Evolutionary conservation across 2,113 vertebrate species (phyloP), one percentile per base, ranked within the genome.

Genomic region (Cricetomys ansorgei): DNA sequence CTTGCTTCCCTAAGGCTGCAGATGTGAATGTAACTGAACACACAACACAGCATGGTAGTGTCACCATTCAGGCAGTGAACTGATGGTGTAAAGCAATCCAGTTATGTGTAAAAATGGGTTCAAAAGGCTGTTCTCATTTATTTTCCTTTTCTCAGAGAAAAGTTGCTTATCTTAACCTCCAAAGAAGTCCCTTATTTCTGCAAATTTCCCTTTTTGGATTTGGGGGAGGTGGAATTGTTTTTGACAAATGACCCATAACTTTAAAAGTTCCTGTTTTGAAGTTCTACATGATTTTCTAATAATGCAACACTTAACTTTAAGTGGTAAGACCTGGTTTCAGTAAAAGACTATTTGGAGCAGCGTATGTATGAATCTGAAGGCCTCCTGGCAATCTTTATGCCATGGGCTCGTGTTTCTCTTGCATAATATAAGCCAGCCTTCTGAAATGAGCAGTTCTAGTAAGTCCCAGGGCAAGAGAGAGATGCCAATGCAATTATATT

Each of bases 401-500:
- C 25, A 1, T 10, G 11, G 73, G 43, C 48, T 92, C 72, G 0
- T 81, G 37, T 77, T 86, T 92, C 83, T 79, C 89, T 87, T 83
- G 23, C n/a, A 57, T 70, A 89, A 95, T 37, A 21, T 69, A 90
- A 95, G 57, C 72, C 64, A 94, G 87, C 16, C 69, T 73, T 94
- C 84, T 6, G 5, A 89, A 97, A 89, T 89, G 15, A 91, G 81
- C 62, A 27, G 34, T 65, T 91, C 80, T 65, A 73, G 27, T 45
- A 91, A 95, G 57, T 91, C 77, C 89, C 86, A 81, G 83, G 50
- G 93, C 76, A 86, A 73, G 48, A 91, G 50, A 70, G n/a, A 95
- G 59, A 91, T 83, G 94, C 89, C 93, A 97, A 95, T 81, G 89
- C 96, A 91, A 96, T 96, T 91, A 96, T 72, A 67, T 86, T 91